A percentile compares a stretch with the other conserved stretches of the same genome.
These are phyloP conservation scores for Eulemur coronatus DNA, from an alignment of 2,797 vertebrate species.

Conservation along the genomic window DNA sequence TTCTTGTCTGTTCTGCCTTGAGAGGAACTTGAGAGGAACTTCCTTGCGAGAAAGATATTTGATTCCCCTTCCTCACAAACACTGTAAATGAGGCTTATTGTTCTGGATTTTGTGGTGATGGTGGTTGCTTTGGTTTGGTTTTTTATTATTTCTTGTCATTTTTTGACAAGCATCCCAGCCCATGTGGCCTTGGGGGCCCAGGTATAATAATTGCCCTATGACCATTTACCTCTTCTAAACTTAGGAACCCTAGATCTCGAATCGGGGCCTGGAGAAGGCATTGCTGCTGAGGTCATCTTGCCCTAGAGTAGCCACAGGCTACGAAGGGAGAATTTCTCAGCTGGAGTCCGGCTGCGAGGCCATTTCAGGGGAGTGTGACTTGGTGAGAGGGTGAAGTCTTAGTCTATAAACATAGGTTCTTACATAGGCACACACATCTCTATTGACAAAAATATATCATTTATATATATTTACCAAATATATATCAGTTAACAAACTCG, in stretches of 20 bases:
- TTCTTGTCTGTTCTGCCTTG: neutral
- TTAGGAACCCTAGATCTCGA: too few species aligned
- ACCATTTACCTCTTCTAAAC: neutral
- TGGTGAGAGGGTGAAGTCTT: neutral
- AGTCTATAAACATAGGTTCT: too few species aligned
- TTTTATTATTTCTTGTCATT: neutral
- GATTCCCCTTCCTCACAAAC: neutral
- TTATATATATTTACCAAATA: neutral
- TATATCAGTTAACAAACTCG: neutral
- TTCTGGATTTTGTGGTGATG: neutral
- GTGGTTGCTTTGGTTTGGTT: neutral
- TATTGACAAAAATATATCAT: neutral
- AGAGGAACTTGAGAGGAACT: neutral
- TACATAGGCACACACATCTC: neutral
- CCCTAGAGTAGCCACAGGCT: neutral
- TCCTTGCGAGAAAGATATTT: neutral
- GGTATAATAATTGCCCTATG: neutral
- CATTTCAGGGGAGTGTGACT: too few species aligned
- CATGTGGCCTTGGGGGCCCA: neutral
- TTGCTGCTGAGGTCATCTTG: neutral
- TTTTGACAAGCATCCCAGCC: neutral
- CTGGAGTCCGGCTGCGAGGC: neutral
- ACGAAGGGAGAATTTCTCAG: neutral
- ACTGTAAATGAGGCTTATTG: neutral
- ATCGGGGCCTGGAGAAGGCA: neutral